Conservation (phyloP, 2,797 vertebrate genomes). For the Diplodus sargus region DNA sequence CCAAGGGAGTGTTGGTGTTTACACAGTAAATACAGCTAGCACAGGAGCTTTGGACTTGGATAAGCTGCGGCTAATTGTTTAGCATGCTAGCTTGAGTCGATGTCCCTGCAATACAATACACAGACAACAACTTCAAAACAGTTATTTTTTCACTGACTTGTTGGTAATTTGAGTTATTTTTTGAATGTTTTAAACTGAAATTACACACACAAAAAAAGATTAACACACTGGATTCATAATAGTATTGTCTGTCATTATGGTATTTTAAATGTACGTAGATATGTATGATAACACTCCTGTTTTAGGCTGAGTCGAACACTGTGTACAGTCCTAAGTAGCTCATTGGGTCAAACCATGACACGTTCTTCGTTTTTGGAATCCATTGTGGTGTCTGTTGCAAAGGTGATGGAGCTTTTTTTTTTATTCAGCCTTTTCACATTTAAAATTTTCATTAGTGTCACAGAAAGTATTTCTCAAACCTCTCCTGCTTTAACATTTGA, state of each 20-base stretch:
- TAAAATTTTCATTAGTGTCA: constrained; percentile 16
- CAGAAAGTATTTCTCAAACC: constrained; percentile 16
- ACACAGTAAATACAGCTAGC: too few relatives aligned
- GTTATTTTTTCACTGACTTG: too few relatives aligned
- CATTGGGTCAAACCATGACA: not conserved
- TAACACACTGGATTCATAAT: too few relatives aligned
- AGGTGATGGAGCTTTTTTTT: not conserved
- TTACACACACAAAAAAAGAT: too few relatives aligned
- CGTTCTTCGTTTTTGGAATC: not conserved
- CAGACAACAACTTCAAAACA: too few relatives aligned
- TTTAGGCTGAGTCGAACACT: not conserved
- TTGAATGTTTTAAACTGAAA: too few relatives aligned
- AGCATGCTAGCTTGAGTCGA: too few relatives aligned
- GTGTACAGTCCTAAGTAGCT: not conserved
- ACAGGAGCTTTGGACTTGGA: too few relatives aligned
- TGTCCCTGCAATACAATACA: too few relatives aligned
- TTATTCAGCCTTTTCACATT: not conserved
- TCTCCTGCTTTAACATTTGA: constrained; percentile 41
- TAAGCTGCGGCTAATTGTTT: too few relatives aligned
- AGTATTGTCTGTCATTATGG: not conserved
- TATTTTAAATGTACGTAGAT: not conserved
- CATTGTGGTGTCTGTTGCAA: not conserved
- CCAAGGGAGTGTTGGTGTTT: too few relatives aligned
- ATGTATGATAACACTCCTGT: not conserved
- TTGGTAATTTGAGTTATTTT: too few relatives aligned